Conservation (phyloP, 2,888 invertebrate genomes). For the Druceiella hillmani region DNA sequence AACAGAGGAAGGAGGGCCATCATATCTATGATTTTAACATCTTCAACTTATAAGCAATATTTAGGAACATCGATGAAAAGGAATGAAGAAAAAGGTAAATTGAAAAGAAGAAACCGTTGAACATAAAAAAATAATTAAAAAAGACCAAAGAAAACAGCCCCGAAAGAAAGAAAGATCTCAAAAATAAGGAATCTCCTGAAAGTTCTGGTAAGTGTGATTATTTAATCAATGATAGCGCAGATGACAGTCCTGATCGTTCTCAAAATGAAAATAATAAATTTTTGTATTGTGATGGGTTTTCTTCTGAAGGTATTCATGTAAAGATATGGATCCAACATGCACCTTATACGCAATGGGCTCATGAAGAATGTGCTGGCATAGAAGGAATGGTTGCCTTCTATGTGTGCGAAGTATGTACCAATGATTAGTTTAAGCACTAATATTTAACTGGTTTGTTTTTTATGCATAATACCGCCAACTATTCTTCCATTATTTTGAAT, state of each 20-base stretch:
- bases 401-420: constrained; percentile 18
- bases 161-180: constrained; percentile 14
- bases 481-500: constrained; percentile 14
- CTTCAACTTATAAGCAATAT: too few species aligned
- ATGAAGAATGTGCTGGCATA: too few species aligned
- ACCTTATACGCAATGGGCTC: constrained; percentile 12
- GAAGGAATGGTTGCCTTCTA: constrained; percentile 14
- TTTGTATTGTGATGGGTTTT: constrained; percentile 10
- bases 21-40: constrained; percentile 15
- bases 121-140: too few species aligned
- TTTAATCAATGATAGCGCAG: constrained; percentile 7
- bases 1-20: constrained; percentile 15
- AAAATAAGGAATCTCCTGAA: constrained; percentile 11
- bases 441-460: constrained; percentile 15
- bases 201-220: constrained; percentile 10
- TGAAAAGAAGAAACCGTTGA: too few species aligned
- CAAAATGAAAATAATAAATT: constrained; percentile 8
- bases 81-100: too few species aligned
- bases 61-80: too few species aligned
- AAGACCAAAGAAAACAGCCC: constrained; percentile 11
- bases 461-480: constrained; percentile 13
- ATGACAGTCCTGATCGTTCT: constrained; percentile 10
- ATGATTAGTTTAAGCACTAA: constrained; percentile 13
- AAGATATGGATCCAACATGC: constrained; percentile 12
- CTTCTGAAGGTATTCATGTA: constrained; percentile 13